phyloP scores from a whole-genome alignment of 1,140 invertebrate species.

The Drosophila sechellia region DNA sequence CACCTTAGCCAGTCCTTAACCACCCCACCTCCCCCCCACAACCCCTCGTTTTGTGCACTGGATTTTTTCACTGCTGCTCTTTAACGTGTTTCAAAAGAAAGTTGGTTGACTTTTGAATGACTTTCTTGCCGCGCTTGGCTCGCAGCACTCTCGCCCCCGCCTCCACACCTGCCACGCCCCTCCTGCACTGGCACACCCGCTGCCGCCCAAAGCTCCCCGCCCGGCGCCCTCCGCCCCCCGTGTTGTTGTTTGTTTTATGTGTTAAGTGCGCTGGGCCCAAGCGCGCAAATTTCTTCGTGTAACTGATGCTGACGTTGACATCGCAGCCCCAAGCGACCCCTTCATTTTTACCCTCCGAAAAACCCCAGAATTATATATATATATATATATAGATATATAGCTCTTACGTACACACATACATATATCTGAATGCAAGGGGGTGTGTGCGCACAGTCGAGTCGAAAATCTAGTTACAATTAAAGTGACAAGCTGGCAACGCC shows the following conservation, averaged over 20 bases:
- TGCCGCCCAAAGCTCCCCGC: neutral
- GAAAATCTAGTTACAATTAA: conserved; percentile 70
- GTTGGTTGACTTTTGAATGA: conserved; percentile 84
- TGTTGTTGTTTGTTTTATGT: conserved; percentile 75
- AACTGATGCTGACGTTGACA: conserved; percentile 71
- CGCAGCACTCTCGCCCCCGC: conserved; percentile 13
- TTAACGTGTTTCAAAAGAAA: conserved; percentile 83
- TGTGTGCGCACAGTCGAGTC: conserved; percentile 27
- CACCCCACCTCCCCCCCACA: neutral
- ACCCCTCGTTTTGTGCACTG: conserved; percentile 21
- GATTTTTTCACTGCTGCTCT: conserved; percentile 52
- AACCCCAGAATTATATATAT: neutral
- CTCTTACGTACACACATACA: no score
- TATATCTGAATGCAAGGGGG: neutral
- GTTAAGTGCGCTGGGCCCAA: conserved; percentile 81
- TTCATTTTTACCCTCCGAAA: neutral
- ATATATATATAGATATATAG: neutral
- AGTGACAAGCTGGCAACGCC: conserved; percentile 47
- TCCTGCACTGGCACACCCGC: no score
- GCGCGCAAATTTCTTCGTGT: conserved; percentile 66
- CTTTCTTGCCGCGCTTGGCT: conserved; percentile 69
- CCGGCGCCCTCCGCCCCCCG: neutral
- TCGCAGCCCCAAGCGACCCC: conserved; percentile 61
- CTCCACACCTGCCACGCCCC: neutral
- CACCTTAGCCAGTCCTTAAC: neutral